phyloP scores from a whole-genome alignment of 2,113 vertebrate genomes.

The Empidonax traillii region DNA sequence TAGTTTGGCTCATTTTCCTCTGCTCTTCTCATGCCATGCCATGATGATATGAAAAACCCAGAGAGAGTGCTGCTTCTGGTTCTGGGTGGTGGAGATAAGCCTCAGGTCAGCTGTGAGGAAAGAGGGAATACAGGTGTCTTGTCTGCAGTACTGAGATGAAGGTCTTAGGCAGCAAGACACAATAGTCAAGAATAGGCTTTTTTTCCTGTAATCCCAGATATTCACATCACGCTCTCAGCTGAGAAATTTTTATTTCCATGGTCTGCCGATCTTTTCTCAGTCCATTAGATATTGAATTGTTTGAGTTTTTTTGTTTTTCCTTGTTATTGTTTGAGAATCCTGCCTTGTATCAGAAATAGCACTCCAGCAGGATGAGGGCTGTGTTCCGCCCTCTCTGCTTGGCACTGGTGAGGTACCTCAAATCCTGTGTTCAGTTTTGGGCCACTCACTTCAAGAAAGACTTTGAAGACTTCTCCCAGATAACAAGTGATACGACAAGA shows the following conservation, averaged over 20 bases:
- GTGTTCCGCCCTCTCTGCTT: rapidly evolving
- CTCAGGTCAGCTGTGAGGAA: background rate
- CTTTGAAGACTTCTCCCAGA: background rate
- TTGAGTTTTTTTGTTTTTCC: background rate
- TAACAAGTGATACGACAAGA: background rate
- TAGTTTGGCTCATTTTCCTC: background rate
- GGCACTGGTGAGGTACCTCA: background rate
- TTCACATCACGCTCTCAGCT: background rate
- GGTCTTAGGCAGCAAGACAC: background rate
- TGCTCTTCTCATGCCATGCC: rapidly evolving
- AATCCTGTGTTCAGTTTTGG: background rate
- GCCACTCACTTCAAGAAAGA: background rate
- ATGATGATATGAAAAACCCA: background rate
- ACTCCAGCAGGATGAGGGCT: background rate
- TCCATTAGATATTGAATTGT: background rate
- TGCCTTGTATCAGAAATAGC: background rate
- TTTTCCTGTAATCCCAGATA: background rate
- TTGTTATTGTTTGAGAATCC: background rate
- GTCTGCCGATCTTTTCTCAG: background rate
- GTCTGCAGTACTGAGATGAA: background rate
- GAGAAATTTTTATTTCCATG: background rate
- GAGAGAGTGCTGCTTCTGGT: background rate
- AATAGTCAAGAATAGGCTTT: background rate
- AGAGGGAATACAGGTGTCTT: background rate
- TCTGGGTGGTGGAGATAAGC: background rate